Evolutionary conservation across 1,140 invertebrate species (phyloP).

Genomic region (Drosophila arizonae): DNA sequence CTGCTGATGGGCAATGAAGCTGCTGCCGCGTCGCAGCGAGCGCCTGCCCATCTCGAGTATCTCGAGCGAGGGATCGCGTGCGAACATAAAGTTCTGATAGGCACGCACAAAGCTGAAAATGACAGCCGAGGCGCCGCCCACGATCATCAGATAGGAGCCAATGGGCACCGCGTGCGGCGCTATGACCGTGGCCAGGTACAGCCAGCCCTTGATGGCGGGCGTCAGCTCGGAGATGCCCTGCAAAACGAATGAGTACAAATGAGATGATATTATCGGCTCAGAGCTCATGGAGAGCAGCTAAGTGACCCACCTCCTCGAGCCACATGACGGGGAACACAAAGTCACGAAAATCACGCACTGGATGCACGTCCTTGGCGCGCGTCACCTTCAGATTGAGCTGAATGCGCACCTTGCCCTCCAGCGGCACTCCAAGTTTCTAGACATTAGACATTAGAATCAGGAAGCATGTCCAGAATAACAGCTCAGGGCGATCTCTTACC

Average conservation of each 20-base stretch:
- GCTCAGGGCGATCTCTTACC: constrained; percentile 84
- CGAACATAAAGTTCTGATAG: constrained; percentile 89
- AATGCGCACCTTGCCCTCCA: constrained; percentile 91
- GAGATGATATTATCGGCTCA: not conserved
- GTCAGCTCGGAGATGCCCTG: constrained; percentile 92
- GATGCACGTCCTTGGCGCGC: constrained; percentile 87
- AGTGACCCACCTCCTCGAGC: constrained; percentile 89
- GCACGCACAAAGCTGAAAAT: constrained; percentile 87
- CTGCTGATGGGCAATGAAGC: constrained; percentile 87
- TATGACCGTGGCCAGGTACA: constrained; percentile 90
- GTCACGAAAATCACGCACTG: constrained; percentile 89
- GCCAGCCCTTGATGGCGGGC: constrained; percentile 88
- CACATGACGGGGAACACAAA: constrained; percentile 94
- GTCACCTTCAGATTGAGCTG: constrained; percentile 92
- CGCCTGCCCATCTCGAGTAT: constrained; percentile 89
- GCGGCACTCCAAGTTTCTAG: constrained; percentile 92
- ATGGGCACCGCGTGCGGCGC: constrained; percentile 87
- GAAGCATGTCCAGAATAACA: not conserved
- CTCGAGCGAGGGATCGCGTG: constrained; percentile 86
- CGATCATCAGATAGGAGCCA: constrained; percentile 88
- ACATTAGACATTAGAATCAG: not conserved
- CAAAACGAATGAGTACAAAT: constrained; percentile 56
- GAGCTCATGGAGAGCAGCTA: not conserved
- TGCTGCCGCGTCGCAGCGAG: constrained; percentile 88
- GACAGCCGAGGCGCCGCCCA: constrained; percentile 86